Percentiles rank a stretch among this genome's conserved stretches.
phyloP scores from a whole-genome alignment of 1,140 invertebrate species.

The Drosophila burlai region DNA sequence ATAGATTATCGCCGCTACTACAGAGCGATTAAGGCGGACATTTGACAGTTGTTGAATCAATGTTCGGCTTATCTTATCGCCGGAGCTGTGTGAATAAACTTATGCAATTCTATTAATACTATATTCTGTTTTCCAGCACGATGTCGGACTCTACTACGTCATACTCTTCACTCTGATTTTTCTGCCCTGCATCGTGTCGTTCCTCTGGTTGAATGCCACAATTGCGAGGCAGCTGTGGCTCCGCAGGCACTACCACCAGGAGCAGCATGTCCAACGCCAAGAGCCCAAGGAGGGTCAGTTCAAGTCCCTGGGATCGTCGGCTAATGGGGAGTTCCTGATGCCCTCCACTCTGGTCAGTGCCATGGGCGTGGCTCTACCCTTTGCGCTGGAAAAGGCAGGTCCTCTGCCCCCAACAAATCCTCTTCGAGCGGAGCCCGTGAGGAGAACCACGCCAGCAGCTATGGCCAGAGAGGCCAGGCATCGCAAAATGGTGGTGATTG shows the following conservation, averaged over 20 bases:
- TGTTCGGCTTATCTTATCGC: constrained; percentile 63
- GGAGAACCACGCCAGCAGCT: constrained; percentile 1
- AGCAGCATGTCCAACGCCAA: constrained; percentile 41
- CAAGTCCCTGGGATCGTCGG: constrained; percentile 1
- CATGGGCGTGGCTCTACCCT: constrained; percentile 51
- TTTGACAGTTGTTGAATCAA: constrained; percentile 26
- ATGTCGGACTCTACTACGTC: constrained; percentile 80
- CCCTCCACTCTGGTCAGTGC: constrained; percentile 51
- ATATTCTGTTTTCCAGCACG: constrained; percentile 55
- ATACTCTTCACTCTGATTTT: constrained; percentile 86
- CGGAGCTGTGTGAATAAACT: constrained; percentile 27
- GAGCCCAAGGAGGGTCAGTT: constrained; percentile 27
- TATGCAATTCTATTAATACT: constrained; percentile 34
- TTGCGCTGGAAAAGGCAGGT: constrained; percentile 26
- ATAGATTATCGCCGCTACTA: constrained; percentile 19
- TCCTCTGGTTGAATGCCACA: constrained; percentile 86
- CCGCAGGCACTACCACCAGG: constrained; percentile 57
- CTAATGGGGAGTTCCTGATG: constrained; percentile 45
- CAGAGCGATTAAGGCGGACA: constrained; percentile 2
- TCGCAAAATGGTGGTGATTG: constrained; percentile 86
- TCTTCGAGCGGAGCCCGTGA: not conserved
- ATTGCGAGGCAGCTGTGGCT: constrained; percentile 86
- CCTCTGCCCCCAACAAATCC: not conserved
- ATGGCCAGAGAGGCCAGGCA: constrained; percentile 85
- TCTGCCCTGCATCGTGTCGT: constrained; percentile 86